Percentiles rank a stretch among this genome's conserved stretches.
Conservation (phyloP, 2,113 vertebrate genomes). For the Coptodon rendalli region DNA sequence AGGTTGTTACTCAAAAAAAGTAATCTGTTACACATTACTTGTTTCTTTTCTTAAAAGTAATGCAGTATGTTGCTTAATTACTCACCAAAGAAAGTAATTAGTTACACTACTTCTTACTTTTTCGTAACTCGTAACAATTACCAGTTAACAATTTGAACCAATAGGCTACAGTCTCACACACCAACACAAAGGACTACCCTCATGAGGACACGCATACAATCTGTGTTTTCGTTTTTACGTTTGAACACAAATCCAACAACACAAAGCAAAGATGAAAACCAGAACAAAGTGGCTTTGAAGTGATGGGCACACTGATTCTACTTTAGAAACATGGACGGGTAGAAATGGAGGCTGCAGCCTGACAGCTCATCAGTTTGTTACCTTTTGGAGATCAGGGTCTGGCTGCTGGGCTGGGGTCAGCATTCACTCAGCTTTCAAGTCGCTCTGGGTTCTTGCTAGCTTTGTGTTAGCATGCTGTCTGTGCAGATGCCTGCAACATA, state of each 20-base stretch:
- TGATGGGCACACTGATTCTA: not conserved
- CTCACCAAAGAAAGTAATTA: not conserved
- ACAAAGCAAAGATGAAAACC: not conserved
- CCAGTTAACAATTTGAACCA: not conserved
- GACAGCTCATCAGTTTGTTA: not conserved
- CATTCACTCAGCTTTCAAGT: not conserved
- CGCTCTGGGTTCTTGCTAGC: not conserved
- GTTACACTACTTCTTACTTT: not conserved
- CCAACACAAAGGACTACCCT: not conserved
- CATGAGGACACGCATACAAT: not conserved
- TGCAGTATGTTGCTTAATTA: not conserved
- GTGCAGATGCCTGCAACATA: not conserved
- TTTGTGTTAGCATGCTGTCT: not conserved
- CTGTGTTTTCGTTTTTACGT: not conserved
- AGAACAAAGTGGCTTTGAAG: not conserved
- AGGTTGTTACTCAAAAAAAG: not conserved
- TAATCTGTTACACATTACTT: not conserved
- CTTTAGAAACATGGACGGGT: not conserved
- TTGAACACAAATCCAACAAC: not conserved
- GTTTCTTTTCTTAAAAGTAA: not conserved
- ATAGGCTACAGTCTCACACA: not conserved
- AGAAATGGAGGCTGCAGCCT: not conserved
- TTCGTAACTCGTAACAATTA: not conserved
- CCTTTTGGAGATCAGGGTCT: not conserved
- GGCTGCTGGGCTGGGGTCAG: not conserved